Conservation (phyloP, 2,888 invertebrate species). For the Galeruca laticollis region DNA sequence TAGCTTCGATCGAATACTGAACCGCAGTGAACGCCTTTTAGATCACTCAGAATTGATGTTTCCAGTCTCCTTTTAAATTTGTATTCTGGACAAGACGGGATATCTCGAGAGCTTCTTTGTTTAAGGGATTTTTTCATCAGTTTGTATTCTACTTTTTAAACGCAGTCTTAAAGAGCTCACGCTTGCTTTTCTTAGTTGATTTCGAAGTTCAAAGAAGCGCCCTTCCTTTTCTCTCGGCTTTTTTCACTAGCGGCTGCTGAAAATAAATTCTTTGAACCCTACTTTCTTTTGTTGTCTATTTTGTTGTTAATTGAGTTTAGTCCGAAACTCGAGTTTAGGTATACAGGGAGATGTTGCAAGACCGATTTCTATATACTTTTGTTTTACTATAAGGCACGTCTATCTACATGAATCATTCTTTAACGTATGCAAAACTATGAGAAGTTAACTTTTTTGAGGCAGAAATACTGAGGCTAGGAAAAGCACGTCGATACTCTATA, state of each 20-base stretch:
- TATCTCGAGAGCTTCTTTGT: constrained; percentile 61
- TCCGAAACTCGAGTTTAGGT: constrained; percentile 11
- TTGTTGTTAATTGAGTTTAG: constrained; percentile 35
- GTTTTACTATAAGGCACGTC: background rate
- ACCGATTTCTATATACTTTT: background rate
- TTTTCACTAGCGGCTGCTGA: constrained; percentile 31
- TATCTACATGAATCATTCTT: background rate
- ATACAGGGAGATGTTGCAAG: background rate
- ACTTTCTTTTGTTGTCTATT: constrained; percentile 39
- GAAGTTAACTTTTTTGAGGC: too few species aligned
- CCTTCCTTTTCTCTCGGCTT: constrained; percentile 14
- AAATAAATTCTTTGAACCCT: constrained; percentile 50
- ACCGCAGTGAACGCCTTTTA: constrained; percentile 39
- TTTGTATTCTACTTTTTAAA: constrained; percentile 55
- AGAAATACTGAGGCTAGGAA: too few species aligned
- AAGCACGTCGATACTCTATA: too few species aligned
- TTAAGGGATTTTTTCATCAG: constrained; percentile 59
- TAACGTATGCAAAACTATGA: too few species aligned
- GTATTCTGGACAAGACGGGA: constrained; percentile 58
- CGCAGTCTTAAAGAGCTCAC: constrained; percentile 61
- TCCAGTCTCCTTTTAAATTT: constrained; percentile 55
- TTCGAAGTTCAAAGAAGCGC: constrained; percentile 46
- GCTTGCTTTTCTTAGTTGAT: constrained; percentile 59
- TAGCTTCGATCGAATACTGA: constrained; percentile 54
- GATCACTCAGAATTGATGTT: constrained; percentile 46